Evolutionary conservation across 2,113 vertebrate species (phyloP).

Genomic region (Hypocryptadius cinnamomeus): DNA sequence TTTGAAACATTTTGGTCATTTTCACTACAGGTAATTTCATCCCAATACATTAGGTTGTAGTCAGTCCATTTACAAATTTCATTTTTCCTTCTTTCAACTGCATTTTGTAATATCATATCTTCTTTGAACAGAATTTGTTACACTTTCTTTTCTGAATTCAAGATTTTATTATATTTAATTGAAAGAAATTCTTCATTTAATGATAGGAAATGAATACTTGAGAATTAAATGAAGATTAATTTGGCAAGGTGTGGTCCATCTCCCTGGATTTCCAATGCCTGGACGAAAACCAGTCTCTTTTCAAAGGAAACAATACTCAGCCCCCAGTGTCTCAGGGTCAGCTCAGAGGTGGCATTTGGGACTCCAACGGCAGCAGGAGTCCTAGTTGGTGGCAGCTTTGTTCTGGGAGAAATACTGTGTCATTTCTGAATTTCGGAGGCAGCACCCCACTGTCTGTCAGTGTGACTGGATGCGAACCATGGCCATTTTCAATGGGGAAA

Average conservation of each 20-base stretch:
- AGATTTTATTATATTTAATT: background rate
- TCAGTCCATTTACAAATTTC: background rate
- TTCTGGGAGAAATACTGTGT: background rate
- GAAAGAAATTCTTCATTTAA: background rate
- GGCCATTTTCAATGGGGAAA: background rate
- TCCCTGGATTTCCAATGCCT: background rate
- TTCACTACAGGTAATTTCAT: background rate
- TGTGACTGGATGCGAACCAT: rapidly evolving
- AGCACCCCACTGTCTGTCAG: background rate
- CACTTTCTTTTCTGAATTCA: background rate
- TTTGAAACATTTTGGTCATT: background rate
- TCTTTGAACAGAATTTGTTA: background rate
- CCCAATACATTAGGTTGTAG: background rate
- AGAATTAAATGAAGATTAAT: background rate
- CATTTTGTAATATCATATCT: background rate
- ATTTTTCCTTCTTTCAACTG: background rate
- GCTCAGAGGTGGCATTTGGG: background rate
- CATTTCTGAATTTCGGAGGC: background rate
- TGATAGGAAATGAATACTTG: background rate
- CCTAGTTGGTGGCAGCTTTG: background rate
- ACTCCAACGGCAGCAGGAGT: background rate
- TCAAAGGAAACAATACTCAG: background rate
- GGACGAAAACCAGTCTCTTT: background rate
- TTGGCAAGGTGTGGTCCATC: background rate
- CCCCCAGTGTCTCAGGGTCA: background rate